A percentile compares a stretch with the other conserved stretches of the same genome.
These are phyloP conservation scores for Tringa solitaria DNA, from an alignment of 2,113 vertebrate genomes.

Conservation along the genomic window DNA sequence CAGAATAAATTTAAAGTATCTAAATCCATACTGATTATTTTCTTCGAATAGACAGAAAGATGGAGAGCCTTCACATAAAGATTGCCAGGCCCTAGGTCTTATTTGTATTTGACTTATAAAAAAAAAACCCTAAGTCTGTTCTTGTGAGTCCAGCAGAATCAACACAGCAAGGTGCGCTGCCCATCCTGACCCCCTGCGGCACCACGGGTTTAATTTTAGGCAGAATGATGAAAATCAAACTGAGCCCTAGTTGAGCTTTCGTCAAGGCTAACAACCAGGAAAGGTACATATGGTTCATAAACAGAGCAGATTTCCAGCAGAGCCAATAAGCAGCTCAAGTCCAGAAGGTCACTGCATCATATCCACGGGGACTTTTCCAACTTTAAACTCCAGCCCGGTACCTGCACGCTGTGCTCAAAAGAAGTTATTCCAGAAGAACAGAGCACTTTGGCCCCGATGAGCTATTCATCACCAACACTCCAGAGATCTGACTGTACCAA, in stretches of 20 bases:
- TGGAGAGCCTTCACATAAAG: background rate
- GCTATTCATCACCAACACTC: background rate
- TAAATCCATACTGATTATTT: background rate
- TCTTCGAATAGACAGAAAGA: background rate
- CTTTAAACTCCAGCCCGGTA: background rate
- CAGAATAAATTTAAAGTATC: background rate
- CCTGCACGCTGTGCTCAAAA: background rate
- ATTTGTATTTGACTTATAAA: background rate
- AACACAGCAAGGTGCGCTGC: background rate
- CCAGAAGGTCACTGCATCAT: background rate
- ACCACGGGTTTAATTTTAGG: background rate
- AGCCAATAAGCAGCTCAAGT: background rate
- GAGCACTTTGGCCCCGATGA: background rate
- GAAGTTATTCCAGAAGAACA: background rate
- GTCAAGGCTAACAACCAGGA: background rate
- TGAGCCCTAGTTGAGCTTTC: slow-evolving; percentile 1
- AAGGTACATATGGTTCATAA: slow-evolving; percentile 39
- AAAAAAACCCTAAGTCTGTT: background rate
- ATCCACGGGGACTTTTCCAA: background rate
- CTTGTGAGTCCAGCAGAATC: background rate
- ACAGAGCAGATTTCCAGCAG: background rate
- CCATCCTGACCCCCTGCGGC: background rate
- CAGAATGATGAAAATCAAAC: background rate
- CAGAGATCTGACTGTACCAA: background rate
- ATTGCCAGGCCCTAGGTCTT: background rate